phyloP scores from a whole-genome alignment of 2,888 invertebrate genomes.

The Drosophila meridionalis region DNA sequence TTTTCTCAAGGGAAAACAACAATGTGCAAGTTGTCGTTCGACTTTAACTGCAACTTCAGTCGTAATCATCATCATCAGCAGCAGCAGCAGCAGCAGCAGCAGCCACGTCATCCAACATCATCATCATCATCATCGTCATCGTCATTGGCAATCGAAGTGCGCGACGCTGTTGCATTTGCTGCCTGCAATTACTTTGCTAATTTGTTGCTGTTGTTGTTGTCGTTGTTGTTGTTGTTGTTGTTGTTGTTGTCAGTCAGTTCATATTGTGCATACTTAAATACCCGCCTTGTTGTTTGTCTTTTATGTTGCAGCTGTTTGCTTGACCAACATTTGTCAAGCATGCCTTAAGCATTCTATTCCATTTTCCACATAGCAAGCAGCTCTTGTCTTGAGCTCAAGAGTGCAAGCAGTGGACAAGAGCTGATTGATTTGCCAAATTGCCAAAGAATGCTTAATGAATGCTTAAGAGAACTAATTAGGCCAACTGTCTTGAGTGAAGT shows the following conservation, averaged over 20 bases:
- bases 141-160: constrained; percentile 46
- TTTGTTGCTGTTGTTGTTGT: constrained; percentile 26
- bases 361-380: neutral
- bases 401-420: neutral
- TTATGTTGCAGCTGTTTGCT: neutral
- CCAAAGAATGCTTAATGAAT: neutral
- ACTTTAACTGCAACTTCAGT: constrained; percentile 38
- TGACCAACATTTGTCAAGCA: constrained; percentile 10
- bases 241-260: constrained; percentile 4
- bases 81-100: constrained; percentile 2
- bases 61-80: constrained; percentile 28
- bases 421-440: neutral
- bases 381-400: neutral
- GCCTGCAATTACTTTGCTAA: constrained; percentile 62
- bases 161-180: constrained; percentile 36
- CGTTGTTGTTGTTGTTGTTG: constrained; percentile 17
- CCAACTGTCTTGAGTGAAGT: no score
- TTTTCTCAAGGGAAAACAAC: constrained; percentile 80
- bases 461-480: neutral
- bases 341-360: neutral
- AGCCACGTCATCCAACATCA: constrained; percentile 11
- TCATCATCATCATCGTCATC: constrained; percentile 28
- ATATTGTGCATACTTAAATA: constrained; percentile 20
- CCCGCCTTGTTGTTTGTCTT: constrained; percentile 17
- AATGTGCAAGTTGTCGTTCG: constrained; percentile 70